These are phyloP conservation scores for Magallana ariakensis DNA, from an alignment of 1,140 invertebrate species.

Conservation along the genomic window DNA sequence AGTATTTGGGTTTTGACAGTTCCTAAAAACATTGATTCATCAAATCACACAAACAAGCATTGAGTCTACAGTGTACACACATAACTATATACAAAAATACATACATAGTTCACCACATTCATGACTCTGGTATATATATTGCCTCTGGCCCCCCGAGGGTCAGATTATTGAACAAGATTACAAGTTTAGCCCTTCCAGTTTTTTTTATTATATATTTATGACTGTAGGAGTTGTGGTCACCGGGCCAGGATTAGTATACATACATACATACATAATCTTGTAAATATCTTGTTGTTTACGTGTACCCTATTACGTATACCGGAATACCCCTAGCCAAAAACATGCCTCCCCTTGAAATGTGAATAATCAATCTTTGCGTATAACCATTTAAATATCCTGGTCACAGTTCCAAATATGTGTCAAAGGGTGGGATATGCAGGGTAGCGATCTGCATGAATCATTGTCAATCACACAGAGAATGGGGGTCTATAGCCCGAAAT, in stretches of 20 bases:
- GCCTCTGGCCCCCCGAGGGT: background rate
- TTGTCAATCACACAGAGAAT: too few relatives aligned
- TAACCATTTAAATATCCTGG: background rate
- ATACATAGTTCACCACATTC: background rate
- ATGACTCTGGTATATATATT: background rate
- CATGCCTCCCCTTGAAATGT: background rate
- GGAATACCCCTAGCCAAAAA: background rate
- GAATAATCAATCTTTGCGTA: constrained; percentile 1
- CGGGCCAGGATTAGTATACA: too few relatives aligned
- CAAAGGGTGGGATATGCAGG: background rate
- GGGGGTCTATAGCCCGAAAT: background rate
- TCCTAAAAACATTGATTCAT: constrained; percentile 2
- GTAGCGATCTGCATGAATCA: background rate
- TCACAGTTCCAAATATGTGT: background rate
- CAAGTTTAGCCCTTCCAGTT: background rate
- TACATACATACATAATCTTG: background rate
- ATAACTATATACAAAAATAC: too few relatives aligned
- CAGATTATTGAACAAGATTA: constrained; percentile 14
- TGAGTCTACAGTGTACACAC: background rate
- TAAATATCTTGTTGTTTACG: constrained; percentile 14
- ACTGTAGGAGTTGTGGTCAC: background rate
- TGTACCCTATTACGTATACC: too few relatives aligned
- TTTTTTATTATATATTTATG: background rate
- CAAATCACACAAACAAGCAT: background rate
- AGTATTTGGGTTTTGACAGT: background rate